Conservation (phyloP, 2,888 invertebrate species). For the Stegana nigrithorax region DNA sequence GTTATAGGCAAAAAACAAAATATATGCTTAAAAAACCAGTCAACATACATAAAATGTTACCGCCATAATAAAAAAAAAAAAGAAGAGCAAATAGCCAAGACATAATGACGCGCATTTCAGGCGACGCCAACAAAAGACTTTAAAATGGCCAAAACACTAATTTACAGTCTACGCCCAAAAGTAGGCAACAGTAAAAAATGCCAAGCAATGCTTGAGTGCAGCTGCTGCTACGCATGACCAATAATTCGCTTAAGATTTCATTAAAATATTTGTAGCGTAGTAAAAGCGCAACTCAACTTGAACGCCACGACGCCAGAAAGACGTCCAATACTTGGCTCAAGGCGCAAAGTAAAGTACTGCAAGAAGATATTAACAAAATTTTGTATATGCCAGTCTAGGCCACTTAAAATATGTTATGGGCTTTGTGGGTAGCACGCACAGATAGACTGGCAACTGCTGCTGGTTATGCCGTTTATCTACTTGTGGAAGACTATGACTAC, state of each 20-base stretch:
- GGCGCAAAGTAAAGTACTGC: not conserved
- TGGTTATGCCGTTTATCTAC: not conserved
- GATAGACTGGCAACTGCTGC: not conserved
- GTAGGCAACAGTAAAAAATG: not conserved
- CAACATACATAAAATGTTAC: not conserved
- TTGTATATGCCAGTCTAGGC: conserved; percentile 31
- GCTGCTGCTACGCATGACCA: conserved; percentile 3
- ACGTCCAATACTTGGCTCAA: not conserved
- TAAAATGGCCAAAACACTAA: not conserved
- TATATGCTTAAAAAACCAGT: not conserved
- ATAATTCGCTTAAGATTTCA: conserved; percentile 8
- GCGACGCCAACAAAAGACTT: no score
- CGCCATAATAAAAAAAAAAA: not conserved
- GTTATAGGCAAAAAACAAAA: not conserved
- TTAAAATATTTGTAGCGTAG: conserved; percentile 7
- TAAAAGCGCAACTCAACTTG: not conserved
- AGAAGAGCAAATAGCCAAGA: not conserved
- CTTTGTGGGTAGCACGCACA: no score
- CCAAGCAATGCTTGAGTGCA: conserved; percentile 1
- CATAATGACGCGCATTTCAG: not conserved
- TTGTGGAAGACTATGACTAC: conserved; percentile 2
- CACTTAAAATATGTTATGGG: not conserved
- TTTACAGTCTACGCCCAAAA: not conserved
- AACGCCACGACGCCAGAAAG: not conserved
- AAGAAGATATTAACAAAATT: conserved; percentile 42